These are phyloP conservation scores for Eriosoma lanigerum DNA, from an alignment of 1,140 invertebrate species.

Conservation along the genomic window DNA sequence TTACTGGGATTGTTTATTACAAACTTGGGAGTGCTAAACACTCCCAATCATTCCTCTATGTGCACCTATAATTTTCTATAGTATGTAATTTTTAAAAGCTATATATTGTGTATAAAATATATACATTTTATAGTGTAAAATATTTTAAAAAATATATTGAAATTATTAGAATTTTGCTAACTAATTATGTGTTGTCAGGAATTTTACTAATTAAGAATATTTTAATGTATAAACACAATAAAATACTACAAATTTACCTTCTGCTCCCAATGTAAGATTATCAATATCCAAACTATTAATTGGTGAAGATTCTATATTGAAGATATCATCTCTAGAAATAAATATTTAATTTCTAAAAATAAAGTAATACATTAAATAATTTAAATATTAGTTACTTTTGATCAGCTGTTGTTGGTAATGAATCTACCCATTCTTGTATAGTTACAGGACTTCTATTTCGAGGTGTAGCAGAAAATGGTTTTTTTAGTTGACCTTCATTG, in stretches of 20 bases:
- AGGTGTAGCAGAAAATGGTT: constrained; percentile 44
- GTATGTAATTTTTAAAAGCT: too few species aligned
- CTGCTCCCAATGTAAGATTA: constrained; percentile 57
- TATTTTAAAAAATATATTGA: too few species aligned
- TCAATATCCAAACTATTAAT: constrained; percentile 53
- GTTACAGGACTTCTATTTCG: constrained; percentile 58
- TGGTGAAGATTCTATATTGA: constrained; percentile 17
- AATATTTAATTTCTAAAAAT: background rate
- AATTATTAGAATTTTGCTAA: too few species aligned
- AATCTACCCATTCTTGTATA: constrained; percentile 58
- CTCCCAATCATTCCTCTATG: too few species aligned
- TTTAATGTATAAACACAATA: background rate
- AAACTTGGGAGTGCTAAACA: too few species aligned
- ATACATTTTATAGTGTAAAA: background rate
- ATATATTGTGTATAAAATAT: background rate
- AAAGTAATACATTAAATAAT: background rate
- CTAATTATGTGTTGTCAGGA: too few species aligned
- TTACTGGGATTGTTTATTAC: too few species aligned
- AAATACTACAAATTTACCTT: constrained; percentile 54
- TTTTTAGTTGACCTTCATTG: constrained; percentile 29
- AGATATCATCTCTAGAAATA: constrained; percentile 52
- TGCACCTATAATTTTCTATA: too few species aligned
- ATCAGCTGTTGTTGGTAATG: constrained; percentile 54
- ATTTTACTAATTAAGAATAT: too few species aligned
- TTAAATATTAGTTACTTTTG: constrained; percentile 26